These are phyloP conservation scores for Gracilinanus agilis DNA, from an alignment of 2,113 vertebrate species.

Conservation along the genomic window DNA sequence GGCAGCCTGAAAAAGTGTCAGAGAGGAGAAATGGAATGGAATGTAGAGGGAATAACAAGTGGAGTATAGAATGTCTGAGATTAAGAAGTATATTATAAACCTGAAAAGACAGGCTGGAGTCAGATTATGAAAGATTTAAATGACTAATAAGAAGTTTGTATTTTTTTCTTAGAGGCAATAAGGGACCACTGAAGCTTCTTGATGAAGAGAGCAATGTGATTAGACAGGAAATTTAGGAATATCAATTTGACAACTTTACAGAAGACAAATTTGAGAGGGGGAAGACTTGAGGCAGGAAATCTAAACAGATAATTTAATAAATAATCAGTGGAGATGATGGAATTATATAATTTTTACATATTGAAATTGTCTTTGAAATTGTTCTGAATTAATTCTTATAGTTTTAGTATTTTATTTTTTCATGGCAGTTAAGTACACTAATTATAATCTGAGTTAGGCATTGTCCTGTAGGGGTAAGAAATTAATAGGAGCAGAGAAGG, in stretches of 20 bases:
- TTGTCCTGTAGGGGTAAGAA: not conserved
- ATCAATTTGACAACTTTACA: not conserved
- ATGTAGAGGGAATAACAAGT: not conserved
- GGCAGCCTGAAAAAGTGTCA: not conserved
- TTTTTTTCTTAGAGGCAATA: not conserved
- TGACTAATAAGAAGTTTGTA: too few species aligned
- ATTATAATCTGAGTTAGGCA: conserved; percentile 8
- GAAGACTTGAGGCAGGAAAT: not conserved
- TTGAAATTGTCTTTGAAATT: not conserved
- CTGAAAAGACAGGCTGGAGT: not conserved
- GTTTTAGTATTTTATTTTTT: not conserved
- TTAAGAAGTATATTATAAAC: not conserved
- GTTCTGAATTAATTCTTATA: conserved; percentile 6
- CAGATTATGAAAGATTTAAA: not conserved
- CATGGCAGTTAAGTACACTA: not conserved
- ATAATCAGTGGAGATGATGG: conserved; percentile 5
- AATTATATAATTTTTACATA: conserved; percentile 2
- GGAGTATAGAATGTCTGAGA: not conserved
- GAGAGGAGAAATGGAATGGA: not conserved
- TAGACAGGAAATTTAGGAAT: not conserved
- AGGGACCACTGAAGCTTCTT: not conserved
- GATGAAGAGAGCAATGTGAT: not conserved
- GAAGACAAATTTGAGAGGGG: not conserved
- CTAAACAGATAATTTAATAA: not conserved
- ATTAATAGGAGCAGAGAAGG: not conserved